Evolutionary conservation across 2,113 vertebrate species (phyloP).

Genomic region (Mirza zaza): DNA sequence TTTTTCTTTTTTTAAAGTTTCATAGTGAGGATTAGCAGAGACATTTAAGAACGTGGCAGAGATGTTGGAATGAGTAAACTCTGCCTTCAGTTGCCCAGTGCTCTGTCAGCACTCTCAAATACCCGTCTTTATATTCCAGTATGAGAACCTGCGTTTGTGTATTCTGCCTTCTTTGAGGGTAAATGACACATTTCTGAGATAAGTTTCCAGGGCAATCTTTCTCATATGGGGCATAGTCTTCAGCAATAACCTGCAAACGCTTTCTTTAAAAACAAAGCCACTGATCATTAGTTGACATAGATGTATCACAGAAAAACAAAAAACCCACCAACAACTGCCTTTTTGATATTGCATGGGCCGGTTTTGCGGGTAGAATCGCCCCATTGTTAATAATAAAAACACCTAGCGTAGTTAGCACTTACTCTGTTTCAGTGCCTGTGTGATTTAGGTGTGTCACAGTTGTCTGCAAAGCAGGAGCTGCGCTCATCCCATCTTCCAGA

Average conservation of each 20-base stretch:
- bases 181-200: neutral
- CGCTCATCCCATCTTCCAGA: neutral
- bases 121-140: neutral
- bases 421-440: neutral
- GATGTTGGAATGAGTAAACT: neutral
- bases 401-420: neutral
- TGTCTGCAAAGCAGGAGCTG: neutral
- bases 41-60: neutral
- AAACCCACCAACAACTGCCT: neutral
- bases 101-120: neutral
- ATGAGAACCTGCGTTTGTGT: neutral
- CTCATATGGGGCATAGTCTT: neutral
- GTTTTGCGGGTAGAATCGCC: neutral
- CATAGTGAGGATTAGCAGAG: constrained; percentile 24
- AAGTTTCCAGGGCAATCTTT: neutral
- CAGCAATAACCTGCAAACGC: neutral
- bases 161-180: neutral
- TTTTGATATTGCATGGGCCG: neutral
- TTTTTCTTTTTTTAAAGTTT: neutral
- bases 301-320: neutral
- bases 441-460: neutral
- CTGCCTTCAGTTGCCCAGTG: neutral
- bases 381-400: neutral
- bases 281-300: neutral
- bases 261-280: constrained; percentile 23